phyloP scores from a whole-genome alignment of 2,797 vertebrate species.

The Sphaeramia orbicularis region DNA sequence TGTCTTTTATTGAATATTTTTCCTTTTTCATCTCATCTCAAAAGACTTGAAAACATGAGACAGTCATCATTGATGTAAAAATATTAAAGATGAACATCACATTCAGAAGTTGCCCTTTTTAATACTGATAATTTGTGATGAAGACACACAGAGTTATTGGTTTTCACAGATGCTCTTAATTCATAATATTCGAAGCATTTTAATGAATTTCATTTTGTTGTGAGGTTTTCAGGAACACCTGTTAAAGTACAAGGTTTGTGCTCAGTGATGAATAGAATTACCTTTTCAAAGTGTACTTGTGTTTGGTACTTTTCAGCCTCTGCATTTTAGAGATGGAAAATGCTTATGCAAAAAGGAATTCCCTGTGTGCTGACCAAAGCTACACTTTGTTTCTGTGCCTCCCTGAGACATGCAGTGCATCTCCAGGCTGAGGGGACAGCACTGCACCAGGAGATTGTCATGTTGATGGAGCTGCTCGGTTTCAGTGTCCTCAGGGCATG shows the following conservation, averaged over 20 bases:
- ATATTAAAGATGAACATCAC: not conserved
- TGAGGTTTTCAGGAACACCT: not conserved
- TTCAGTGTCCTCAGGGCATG: constrained; percentile 47
- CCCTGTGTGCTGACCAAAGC: constrained; percentile 43
- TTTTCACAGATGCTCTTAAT: not conserved
- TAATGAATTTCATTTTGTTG: not conserved
- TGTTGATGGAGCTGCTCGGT: constrained; percentile 52
- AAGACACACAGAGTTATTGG: not conserved
- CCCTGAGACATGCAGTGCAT: constrained; percentile 13
- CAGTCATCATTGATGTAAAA: not conserved
- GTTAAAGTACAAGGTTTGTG: not conserved
- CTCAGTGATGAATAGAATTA: not conserved
- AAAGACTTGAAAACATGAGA: not conserved
- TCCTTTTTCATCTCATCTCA: not conserved
- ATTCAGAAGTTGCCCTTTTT: not conserved
- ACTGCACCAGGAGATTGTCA: constrained; percentile 40
- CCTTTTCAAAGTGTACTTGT: constrained; percentile 10
- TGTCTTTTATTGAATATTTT: not conserved
- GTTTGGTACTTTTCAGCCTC: not conserved
- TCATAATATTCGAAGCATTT: not conserved
- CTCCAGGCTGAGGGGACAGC: constrained; percentile 41
- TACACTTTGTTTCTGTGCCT: constrained; percentile 9
- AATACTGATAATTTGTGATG: not conserved
- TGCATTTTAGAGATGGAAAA: constrained; percentile 12
- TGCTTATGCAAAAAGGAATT: constrained; percentile 44